Evolutionary conservation across 2,888 invertebrate species (phyloP), one percentile per base, ranked within the genome.

Genomic region (Lapara coniferarum): DNA sequence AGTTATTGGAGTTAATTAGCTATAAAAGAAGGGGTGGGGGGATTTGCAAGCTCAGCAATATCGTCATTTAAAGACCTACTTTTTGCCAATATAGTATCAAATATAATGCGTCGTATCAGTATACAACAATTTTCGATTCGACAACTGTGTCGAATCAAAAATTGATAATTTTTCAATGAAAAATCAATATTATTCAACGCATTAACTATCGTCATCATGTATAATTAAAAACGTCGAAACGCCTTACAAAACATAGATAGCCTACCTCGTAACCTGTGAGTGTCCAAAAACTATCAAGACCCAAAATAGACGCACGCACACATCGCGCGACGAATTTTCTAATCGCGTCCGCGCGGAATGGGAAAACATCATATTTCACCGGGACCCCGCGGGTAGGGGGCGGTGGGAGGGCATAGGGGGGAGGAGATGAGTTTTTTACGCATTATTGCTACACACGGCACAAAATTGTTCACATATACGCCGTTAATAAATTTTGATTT

Each of bases 301-400:
- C 72, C 72, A 66, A 66, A 53, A 63, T 51, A 56, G 25, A 57
- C 55, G 78, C 74, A 74, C 80, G 81, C 77, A 79, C 52, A 71
- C 74, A 77, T 78, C 76, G 80, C 83, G 85, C 89, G 87, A 90
- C 89, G 91, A 91, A 91, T 90, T 92, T 92, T 93, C 91, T 93
- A 93, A 93, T 93, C 93, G 93, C 86, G 92, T 92, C 91, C 89
- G 87, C 88, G 82, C 82, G 88, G 89, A 89, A 84, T 87, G 88
- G 90, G 89, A 90, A 90, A 92, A 92, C 92, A 92, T 93, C 92
- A 93, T 93, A 93, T 93, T 93, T 93, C 93, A 93, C 90, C 84
- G 82, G 73, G 77, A 71, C 73, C 74, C 72, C 70, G 75, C 76
- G 77, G 78, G 78, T 79, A 80, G 78, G 81, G 85, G 85, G 81